Conservation (phyloP, 2,113 vertebrate genomes). For the Addax nasomaculatus region DNA sequence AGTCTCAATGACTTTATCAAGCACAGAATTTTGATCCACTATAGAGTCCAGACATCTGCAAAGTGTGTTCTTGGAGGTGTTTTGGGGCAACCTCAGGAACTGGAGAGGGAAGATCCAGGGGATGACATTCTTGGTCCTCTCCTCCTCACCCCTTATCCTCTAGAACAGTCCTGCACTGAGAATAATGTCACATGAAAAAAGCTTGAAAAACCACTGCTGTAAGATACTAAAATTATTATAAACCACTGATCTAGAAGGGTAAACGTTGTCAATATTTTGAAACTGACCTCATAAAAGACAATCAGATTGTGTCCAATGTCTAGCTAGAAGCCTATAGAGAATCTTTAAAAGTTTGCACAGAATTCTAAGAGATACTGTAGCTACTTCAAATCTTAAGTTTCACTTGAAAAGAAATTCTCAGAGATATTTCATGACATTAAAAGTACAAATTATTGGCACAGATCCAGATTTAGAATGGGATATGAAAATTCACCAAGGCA, state of each 20-base stretch:
- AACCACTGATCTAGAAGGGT: neutral
- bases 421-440: neutral
- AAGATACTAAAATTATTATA: neutral
- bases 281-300: neutral
- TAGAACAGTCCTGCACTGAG: neutral
- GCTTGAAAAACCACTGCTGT: neutral
- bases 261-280: neutral
- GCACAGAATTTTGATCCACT: neutral
- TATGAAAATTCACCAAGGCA: neutral
- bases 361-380: neutral
- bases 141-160: neutral
- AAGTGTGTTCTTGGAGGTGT: neutral
- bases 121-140: neutral
- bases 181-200: neutral
- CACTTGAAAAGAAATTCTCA: conserved; percentile 3
- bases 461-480: neutral
- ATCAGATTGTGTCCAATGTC: neutral
- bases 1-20: neutral
- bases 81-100: neutral
- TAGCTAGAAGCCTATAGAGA: neutral
- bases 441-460: neutral
- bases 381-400: neutral
- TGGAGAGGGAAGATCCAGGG: neutral
- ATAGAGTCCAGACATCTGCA: neutral
- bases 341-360: neutral